Evolutionary conservation across 2,888 invertebrate genomes (phyloP), one percentile per base, ranked within the genome.

Genomic region (Caenorhabditis sulstoni): DNA sequence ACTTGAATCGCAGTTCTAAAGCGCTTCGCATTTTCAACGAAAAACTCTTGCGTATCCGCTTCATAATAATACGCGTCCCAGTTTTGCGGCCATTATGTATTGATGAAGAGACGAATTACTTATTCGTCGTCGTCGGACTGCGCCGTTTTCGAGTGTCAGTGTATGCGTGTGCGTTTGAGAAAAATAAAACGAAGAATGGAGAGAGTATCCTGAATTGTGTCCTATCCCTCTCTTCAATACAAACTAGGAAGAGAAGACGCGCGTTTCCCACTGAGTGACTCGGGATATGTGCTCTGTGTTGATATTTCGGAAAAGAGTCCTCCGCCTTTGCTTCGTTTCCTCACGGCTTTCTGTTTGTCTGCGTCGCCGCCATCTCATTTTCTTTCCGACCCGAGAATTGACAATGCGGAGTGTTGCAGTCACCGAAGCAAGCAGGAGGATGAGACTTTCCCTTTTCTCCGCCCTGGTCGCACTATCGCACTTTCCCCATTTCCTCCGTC

Each of bases 341-440:
- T 22, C 14, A n/a, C 49, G 14, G n/a, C 12, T 18, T 0, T 41
- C 16, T 39, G 23, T 35, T 52, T 47, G 7, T 35, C 55, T 57
- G 53, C 47, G 57, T 62, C 62, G 47, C 47, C 52, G 14, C 16
- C 44, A 8, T 3, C 29, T 22, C 8, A 29, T 39, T 11, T 22
- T 44, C 12, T 52, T 35, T 16, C 44, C 22, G 8, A n/a, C 41
- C 29, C 66, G n/a, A 1, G 49, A 67, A 58, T 22, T 41, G 29
- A 53, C 70, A 47, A 50, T 58, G 67, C 41, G 14, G 29, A 14
- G 52, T 22, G 49, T 35, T 35, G 52, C 57, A 57, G 57, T 50
- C 66, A 35, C 16, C 3, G 53, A 50, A 29, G 29, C 52, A 35
- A 29, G 37, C 14, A 29, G 29, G 39, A 50, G 20, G 39, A 22